Percentiles rank a stretch among this genome's conserved stretches.
phyloP scores from a whole-genome alignment of 1,140 invertebrate genomes.

The Hycleus phaleratus region DNA sequence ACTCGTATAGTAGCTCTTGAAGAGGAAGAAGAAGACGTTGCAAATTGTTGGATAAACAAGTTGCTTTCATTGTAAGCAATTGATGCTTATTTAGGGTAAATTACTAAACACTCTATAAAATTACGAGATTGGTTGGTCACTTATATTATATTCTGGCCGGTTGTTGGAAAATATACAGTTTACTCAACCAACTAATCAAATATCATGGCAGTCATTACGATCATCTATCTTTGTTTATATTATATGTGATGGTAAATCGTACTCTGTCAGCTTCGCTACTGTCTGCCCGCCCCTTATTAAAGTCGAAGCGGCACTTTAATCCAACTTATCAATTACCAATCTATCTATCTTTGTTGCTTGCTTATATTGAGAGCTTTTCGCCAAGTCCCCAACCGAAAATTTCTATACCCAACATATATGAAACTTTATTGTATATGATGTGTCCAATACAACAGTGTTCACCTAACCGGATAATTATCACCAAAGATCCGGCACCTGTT shows the following conservation, averaged over 20 bases:
- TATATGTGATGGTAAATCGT: background rate
- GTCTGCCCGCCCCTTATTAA: slow-evolving; percentile 40
- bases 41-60: no score
- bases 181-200: slow-evolving; percentile 35
- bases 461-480: slow-evolving; percentile 11
- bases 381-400: background rate
- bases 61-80: no score
- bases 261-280: slow-evolving; percentile 28
- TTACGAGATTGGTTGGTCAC: slow-evolving; percentile 3
- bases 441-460: background rate
- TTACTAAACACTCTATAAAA: slow-evolving; percentile 6
- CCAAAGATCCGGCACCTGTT: slow-evolving; percentile 11
- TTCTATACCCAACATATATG: no score
- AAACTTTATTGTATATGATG: background rate
- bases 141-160: slow-evolving; percentile 12
- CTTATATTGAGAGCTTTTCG: background rate
- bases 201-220: slow-evolving; percentile 30
- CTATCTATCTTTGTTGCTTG: slow-evolving; percentile 1
- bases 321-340: slow-evolving; percentile 37
- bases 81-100: background rate
- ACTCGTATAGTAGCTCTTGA: no score
- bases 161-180: slow-evolving; percentile 4
- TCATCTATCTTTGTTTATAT: slow-evolving; percentile 20
- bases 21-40: no score
- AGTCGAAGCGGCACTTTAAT: slow-evolving; percentile 38